Conservation (phyloP, 2,113 vertebrate genomes). For the Oreotrochilus melanogaster region DNA sequence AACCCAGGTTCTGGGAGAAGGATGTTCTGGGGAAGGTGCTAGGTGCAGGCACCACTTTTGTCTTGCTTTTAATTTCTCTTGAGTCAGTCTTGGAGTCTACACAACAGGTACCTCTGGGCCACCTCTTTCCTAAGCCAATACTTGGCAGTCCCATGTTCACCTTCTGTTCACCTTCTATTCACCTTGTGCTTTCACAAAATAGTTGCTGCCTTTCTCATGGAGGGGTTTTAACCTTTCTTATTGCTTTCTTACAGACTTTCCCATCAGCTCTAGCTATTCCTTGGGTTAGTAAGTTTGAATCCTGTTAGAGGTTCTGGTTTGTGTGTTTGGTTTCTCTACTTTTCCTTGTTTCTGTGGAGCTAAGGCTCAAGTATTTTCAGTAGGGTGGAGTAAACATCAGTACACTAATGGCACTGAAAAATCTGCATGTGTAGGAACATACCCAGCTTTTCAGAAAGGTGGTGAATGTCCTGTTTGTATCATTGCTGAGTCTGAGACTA, state of each 20-base stretch:
- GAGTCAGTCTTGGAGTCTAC: background rate
- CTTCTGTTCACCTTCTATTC: background rate
- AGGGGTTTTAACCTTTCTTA: background rate
- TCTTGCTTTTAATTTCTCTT: background rate
- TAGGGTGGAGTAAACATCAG: background rate
- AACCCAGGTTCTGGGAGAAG: background rate
- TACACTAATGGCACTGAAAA: background rate
- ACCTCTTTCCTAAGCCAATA: background rate
- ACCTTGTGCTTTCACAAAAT: background rate
- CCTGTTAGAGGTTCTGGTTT: background rate
- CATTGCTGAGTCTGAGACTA: background rate
- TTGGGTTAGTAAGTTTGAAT: constrained; percentile 39
- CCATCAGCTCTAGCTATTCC: constrained; percentile 5
- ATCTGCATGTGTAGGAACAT: background rate
- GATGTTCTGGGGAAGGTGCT: background rate
- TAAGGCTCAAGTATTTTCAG: background rate
- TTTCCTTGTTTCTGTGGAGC: background rate
- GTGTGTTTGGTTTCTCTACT: background rate
- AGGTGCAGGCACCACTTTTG: background rate
- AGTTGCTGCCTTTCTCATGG: background rate
- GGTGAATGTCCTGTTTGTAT: background rate
- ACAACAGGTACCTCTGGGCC: background rate
- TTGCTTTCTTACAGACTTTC: constrained; percentile 20
- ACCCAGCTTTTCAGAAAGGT: background rate
- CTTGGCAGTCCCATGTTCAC: background rate